A percentile compares a stretch with the other conserved stretches of the same genome.
Conservation (phyloP, 1,140 invertebrate genomes). For the Melanaphis sacchari region DNA sequence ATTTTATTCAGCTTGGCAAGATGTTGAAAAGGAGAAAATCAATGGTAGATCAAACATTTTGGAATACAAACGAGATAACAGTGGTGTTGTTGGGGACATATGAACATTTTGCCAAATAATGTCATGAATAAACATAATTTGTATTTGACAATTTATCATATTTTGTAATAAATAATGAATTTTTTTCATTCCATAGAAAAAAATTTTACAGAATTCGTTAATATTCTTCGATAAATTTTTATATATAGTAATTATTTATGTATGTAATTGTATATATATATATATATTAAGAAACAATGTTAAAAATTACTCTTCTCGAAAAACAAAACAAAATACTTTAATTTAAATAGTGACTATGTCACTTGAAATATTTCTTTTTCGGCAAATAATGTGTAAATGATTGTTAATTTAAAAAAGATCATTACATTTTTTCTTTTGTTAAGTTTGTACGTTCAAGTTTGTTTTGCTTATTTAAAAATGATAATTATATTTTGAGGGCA, state of each 20-base stretch:
- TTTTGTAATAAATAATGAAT: constrained; percentile 48
- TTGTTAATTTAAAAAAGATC: constrained; percentile 55
- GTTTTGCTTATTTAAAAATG: constrained; percentile 56
- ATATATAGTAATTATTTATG: constrained; percentile 56
- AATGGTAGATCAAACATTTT: constrained; percentile 55
- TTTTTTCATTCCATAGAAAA: constrained; percentile 55
- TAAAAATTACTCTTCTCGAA: constrained; percentile 47
- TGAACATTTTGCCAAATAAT: constrained; percentile 50
- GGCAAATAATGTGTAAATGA: constrained; percentile 54
- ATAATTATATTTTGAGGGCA: constrained; percentile 54
- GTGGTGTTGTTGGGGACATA: constrained; percentile 28
- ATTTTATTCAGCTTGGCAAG: constrained; percentile 50
- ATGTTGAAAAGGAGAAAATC: constrained; percentile 53
- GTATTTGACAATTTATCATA: constrained; percentile 47
- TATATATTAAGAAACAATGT: constrained; percentile 34
- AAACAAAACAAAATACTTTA: constrained; percentile 30
- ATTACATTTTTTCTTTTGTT: constrained; percentile 57
- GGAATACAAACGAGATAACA: constrained; percentile 51
- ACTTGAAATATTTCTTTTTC: constrained; percentile 40
- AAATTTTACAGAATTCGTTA: constrained; percentile 51
- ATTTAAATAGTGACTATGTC: constrained; percentile 38
- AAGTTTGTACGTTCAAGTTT: constrained; percentile 58
- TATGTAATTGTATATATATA: constrained; percentile 52
- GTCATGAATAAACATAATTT: constrained; percentile 35
- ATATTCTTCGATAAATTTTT: constrained; percentile 50